Conservation (phyloP, 2,888 invertebrate species). For the Sphaeridia pumilis region DNA sequence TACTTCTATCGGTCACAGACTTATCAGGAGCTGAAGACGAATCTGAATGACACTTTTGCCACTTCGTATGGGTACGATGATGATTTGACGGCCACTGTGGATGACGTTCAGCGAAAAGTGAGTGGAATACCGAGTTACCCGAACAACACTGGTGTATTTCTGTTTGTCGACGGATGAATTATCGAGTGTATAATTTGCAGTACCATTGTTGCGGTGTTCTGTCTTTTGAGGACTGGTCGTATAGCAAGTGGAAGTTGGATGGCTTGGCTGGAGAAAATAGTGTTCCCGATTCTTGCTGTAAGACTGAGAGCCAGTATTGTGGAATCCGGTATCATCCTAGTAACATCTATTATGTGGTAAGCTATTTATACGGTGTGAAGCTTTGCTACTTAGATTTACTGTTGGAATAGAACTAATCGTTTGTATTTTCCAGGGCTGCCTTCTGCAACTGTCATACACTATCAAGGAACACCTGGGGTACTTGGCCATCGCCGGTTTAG, state of each 20-base stretch:
- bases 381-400: neutral
- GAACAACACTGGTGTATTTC: too few species aligned
- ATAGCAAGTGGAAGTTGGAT: conserved; percentile 57
- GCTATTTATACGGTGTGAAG: conserved; percentile 35
- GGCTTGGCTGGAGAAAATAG: conserved; percentile 45
- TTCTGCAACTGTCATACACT: conserved; percentile 57
- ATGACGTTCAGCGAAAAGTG: conserved; percentile 68
- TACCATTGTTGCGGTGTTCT: conserved; percentile 74
- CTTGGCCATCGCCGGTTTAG: conserved; percentile 68
- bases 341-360: conserved; percentile 68
- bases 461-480: conserved; percentile 65
- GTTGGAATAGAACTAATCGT: too few species aligned
- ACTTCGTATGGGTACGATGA: conserved; percentile 58
- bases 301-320: conserved; percentile 54
- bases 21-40: conserved; percentile 57
- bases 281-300: conserved; percentile 83
- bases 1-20: conserved; percentile 75
- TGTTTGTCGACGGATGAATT: too few species aligned
- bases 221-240: conserved; percentile 64
- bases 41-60: conserved; percentile 65
- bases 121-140: too few species aligned
- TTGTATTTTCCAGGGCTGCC: conserved; percentile 76
- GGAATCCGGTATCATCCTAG: conserved; percentile 60
- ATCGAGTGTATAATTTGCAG: too few species aligned
- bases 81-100: conserved; percentile 61